Evolutionary conservation across 2,888 invertebrate species (phyloP).

Genomic region (Agriopis leucophaearia): DNA sequence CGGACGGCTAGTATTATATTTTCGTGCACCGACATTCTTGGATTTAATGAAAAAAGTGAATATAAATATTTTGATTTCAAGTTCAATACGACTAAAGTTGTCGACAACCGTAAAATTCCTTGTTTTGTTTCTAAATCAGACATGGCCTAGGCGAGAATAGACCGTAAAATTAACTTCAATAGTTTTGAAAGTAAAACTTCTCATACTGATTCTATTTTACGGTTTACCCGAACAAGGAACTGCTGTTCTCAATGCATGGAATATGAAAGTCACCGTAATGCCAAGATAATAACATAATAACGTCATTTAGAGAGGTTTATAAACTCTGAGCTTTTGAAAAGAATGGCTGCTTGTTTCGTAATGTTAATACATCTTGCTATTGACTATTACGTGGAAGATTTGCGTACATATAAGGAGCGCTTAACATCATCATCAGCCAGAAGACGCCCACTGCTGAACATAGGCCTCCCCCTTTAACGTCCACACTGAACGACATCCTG

Average conservation of each 20-base stretch:
- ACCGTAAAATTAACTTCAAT: constrained; percentile 1
- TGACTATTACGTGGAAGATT: constrained; percentile 9
- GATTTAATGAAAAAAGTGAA: neutral
- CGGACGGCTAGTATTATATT: too few relatives aligned
- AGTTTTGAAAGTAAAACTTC: constrained; percentile 24
- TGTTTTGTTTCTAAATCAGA: constrained; percentile 14
- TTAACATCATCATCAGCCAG: neutral
- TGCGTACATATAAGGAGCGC: constrained; percentile 14
- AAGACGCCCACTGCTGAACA: too few relatives aligned
- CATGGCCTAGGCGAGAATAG: neutral
- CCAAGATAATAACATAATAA: constrained; percentile 48
- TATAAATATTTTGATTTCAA: constrained; percentile 7
- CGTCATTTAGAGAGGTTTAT: constrained; percentile 40
- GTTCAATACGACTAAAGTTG: constrained; percentile 7
- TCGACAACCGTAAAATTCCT: constrained; percentile 1
- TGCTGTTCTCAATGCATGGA: constrained; percentile 34
- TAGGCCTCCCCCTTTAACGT: too few relatives aligned
- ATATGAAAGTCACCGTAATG: constrained; percentile 36
- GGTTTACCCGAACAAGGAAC: constrained; percentile 21
- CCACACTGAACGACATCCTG: too few relatives aligned
- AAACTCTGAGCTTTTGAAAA: constrained; percentile 31
- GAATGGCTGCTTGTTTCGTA: constrained; percentile 33
- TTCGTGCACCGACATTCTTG: neutral
- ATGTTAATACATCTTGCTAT: constrained; percentile 12
- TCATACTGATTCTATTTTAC: neutral